Percentiles rank a stretch among this genome's conserved stretches.
Evolutionary conservation across 1,140 invertebrate genomes (phyloP).

Genomic region (Conus ventricosus): DNA sequence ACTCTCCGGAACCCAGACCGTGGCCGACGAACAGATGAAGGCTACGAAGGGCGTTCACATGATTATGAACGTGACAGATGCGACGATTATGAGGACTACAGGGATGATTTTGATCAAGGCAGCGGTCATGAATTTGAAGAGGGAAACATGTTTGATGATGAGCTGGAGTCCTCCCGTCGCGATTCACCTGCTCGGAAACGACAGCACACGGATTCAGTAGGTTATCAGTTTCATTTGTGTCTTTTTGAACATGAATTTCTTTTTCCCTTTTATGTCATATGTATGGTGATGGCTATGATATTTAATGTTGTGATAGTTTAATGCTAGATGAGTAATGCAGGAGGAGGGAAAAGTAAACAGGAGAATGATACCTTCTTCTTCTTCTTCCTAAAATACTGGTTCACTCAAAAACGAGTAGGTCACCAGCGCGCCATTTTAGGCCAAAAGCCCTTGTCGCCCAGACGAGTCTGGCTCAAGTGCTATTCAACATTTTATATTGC

Average conservation of each 20-base stretch:
- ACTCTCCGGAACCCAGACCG: conserved; percentile 23
- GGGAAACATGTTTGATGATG: not conserved
- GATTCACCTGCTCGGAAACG: conserved; percentile 16
- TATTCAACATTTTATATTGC: too few species aligned
- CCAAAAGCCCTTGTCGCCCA: too few species aligned
- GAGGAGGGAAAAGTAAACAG: too few species aligned
- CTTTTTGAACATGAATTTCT: too few species aligned
- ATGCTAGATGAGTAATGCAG: too few species aligned
- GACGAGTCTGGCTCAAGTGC: too few species aligned
- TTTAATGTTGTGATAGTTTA: too few species aligned
- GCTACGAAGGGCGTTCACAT: not conserved
- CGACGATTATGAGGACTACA: conserved; percentile 16
- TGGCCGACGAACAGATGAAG: not conserved
- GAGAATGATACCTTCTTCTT: too few species aligned
- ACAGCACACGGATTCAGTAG: conserved; percentile 33
- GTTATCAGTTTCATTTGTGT: not conserved
- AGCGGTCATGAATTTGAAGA: conserved; percentile 14
- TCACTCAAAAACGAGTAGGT: too few species aligned
- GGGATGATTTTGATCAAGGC: not conserved
- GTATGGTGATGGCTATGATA: not conserved
- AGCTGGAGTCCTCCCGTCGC: not conserved
- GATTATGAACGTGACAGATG: conserved; percentile 17
- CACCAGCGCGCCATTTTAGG: too few species aligned
- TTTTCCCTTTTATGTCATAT: too few species aligned
- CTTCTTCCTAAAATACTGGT: too few species aligned